A percentile compares a stretch with the other conserved stretches of the same genome.
phyloP scores from a whole-genome alignment of 2,888 invertebrate genomes.

The Cheilosia impressa region DNA sequence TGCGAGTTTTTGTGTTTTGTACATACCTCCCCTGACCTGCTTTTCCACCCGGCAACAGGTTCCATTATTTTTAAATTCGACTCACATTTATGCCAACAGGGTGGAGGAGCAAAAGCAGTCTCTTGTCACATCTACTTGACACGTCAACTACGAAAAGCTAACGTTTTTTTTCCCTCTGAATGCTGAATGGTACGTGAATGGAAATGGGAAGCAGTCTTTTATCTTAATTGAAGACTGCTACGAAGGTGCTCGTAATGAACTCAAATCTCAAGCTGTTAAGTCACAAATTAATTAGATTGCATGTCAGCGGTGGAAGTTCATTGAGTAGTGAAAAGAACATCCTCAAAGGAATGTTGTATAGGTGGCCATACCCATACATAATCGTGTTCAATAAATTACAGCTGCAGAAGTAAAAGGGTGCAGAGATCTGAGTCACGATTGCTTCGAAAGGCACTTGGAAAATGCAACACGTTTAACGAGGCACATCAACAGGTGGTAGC shows the following conservation, averaged over 20 bases:
- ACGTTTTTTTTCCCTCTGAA: not conserved
- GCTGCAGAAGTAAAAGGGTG: conserved; percentile 12
- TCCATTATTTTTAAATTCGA: conserved; percentile 43
- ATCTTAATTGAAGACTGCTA: conserved; percentile 41
- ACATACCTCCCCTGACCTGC: conserved; percentile 6
- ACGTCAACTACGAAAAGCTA: conserved; percentile 14
- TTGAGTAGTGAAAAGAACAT: conserved; percentile 32
- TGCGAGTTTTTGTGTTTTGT: conserved; percentile 10
- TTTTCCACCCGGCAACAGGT: conserved; percentile 50
- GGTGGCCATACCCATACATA: not conserved
- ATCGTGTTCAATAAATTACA: conserved; percentile 56
- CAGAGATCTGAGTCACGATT: conserved; percentile 33
- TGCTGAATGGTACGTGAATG: conserved; percentile 6
- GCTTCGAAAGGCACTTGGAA: conserved; percentile 33
- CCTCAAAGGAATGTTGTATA: conserved; percentile 12
- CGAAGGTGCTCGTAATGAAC: conserved; percentile 33
- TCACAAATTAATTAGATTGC: conserved; percentile 36
- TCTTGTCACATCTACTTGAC: conserved; percentile 28
- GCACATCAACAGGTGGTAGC: conserved; percentile 65
- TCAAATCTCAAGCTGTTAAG: conserved; percentile 24
- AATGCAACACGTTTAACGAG: conserved; percentile 64
- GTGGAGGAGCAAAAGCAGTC: conserved; percentile 24
- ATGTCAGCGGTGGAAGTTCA: conserved; percentile 41
- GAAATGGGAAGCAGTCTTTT: conserved; percentile 34
- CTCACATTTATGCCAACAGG: conserved; percentile 21